A percentile compares a stretch with the other conserved stretches of the same genome.
These are phyloP conservation scores for Artemia sinica DNA, from an alignment of 2,888 invertebrate species.

Conservation along the genomic window DNA sequence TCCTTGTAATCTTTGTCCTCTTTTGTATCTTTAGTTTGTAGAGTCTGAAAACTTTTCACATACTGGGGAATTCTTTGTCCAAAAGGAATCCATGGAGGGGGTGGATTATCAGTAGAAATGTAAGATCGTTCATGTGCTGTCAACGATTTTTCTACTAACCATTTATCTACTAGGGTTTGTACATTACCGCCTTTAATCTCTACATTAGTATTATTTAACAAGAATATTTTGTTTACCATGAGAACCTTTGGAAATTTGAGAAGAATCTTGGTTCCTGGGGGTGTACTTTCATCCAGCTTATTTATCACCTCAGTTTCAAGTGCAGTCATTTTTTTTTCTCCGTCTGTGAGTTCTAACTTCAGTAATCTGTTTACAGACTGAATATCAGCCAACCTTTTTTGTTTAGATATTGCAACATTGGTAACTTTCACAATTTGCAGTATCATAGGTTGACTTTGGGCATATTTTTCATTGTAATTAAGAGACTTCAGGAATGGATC, in stretches of 20 bases:
- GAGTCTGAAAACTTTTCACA: slow-evolving; percentile 15
- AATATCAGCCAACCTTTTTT: not conserved
- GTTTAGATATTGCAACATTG: not conserved
- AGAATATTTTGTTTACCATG: not conserved
- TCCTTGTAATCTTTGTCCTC: not conserved
- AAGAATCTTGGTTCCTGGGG: slow-evolving; percentile 1
- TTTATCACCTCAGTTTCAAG: not conserved
- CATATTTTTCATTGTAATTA: not conserved
- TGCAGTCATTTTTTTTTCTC: not conserved
- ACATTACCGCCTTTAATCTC: not conserved
- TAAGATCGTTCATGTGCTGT: not conserved
- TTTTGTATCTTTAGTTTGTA: not conserved
- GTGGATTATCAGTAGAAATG: slow-evolving; percentile 9
- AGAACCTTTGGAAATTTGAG: not conserved
- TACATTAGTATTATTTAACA: not conserved
- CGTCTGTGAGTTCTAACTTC: not conserved
- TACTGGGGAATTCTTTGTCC: slow-evolving; percentile 14
- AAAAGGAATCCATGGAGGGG: slow-evolving; percentile 12
- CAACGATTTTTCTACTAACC: slow-evolving; percentile 1
- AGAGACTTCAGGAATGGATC: not conserved
- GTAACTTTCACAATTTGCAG: not conserved
- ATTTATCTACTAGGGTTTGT: not conserved
- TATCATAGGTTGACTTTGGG: not conserved
- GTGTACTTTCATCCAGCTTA: slow-evolving; percentile 2
- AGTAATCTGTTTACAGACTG: not conserved